Base-by-base conservation (phyloP, 2,888 invertebrate genomes). In the Drosophila testacea region DNA sequence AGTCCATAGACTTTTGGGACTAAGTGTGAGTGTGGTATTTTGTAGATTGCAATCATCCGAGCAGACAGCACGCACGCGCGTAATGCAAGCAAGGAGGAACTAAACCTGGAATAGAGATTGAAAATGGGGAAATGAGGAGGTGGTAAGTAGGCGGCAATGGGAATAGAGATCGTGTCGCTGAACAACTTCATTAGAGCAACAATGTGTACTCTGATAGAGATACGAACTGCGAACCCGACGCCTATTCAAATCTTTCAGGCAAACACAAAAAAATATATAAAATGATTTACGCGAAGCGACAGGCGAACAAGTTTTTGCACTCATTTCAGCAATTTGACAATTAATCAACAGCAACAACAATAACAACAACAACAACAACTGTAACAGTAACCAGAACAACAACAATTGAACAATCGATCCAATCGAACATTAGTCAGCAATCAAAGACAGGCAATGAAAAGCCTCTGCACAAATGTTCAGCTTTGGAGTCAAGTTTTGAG, bases 311-410 rank as follows among this genome's bases (percentile, higher is more conserved):
- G 84, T 87, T 78, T 88, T 89, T 88, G 89, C 89, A 88, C 88
- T 88, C 86, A 84, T 86, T 86, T 86, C 77, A 81, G 76, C 88
- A 86, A 86, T 86, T 86, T 88, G 87, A 84, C 86, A 86, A 88
- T 88, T 88, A 80, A 88, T 88, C 88, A 88, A 88, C 69, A 73
- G 81, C 83, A 79, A 68, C 73, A 81, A 68, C 55, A 81, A 27
- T 75, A 73, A 52, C 52, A 69, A 30, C 61, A 69, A 39, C 13
- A 10, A 22, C 42, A 69, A 34, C 61, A 48, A 30, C 30, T 6
- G 7, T 4, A 30, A 30, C 30, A 30, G 7, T 30, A 30, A 22
- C 22, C 22, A 30, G 5, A 30, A 7, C 30, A 30, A 11, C 61
- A 47, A 48, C 71, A 78, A 62, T 62, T 44, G 36, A 77, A 76